A percentile compares a stretch with the other conserved stretches of the same genome.
These are phyloP conservation scores for Pterocles orientalis DNA, from an alignment of 2,113 vertebrate species.

Conservation along the genomic window DNA sequence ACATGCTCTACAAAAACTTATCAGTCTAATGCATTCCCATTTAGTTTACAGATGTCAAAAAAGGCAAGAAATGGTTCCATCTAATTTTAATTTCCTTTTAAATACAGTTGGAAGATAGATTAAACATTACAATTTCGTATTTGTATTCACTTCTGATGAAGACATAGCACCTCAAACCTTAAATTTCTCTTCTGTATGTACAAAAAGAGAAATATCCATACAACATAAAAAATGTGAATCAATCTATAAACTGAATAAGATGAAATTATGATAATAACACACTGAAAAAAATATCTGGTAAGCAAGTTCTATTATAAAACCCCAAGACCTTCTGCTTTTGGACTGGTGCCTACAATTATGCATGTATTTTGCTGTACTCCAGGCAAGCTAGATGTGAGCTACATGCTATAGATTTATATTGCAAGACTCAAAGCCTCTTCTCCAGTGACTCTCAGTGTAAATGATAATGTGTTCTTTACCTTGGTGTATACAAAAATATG, in stretches of 20 bases:
- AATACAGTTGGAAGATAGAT: background rate
- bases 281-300: background rate
- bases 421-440: background rate
- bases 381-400: background rate
- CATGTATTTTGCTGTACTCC: background rate
- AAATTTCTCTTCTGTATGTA: background rate
- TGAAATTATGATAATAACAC: background rate
- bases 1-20: background rate
- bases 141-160: background rate
- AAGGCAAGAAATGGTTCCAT: background rate
- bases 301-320: background rate
- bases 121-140: background rate
- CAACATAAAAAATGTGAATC: background rate
- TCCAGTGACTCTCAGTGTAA: background rate
- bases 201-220: background rate
- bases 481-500: background rate
- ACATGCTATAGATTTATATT: fast-evolving
- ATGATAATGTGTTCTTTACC: background rate
- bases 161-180: background rate
- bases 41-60: background rate
- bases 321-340: background rate
- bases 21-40: background rate
- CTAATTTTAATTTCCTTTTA: background rate
- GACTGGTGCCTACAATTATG: background rate
- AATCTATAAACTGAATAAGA: background rate